Percentiles rank a stretch among this genome's conserved stretches.
phyloP scores from a whole-genome alignment of 2,888 invertebrate species.

The Orthonychiurus folsomi region DNA sequence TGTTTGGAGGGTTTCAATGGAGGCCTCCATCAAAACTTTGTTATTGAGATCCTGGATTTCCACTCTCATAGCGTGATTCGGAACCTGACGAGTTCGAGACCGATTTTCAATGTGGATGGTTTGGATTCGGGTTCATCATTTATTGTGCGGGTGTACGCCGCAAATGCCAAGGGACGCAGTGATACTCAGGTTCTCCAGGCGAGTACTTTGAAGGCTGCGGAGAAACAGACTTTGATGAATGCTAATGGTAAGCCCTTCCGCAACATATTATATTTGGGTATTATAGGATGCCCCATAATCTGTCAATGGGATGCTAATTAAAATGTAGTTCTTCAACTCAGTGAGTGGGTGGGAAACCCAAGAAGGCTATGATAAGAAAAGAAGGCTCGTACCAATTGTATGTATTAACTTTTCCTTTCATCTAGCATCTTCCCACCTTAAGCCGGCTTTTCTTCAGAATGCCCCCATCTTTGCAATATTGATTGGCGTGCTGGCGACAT shows the following conservation, averaged over 20 bases:
- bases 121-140: conserved; percentile 61
- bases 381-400: too few species aligned
- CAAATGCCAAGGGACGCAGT: conserved; percentile 64
- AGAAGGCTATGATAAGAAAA: too few species aligned
- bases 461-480: conserved; percentile 51
- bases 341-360: too few species aligned
- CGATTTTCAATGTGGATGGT: conserved; percentile 58
- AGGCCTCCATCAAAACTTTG: conserved; percentile 62
- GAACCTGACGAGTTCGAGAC: conserved; percentile 48
- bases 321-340: too few species aligned
- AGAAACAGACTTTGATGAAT: conserved; percentile 59
- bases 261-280: too few species aligned
- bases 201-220: conserved; percentile 63
- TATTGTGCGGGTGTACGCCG: conserved; percentile 59
- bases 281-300: too few species aligned
- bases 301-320: too few species aligned
- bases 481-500: conserved; percentile 50
- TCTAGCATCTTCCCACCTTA: conserved; percentile 32
- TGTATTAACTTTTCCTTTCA: conserved; percentile 8
- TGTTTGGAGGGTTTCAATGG: conserved; percentile 69
- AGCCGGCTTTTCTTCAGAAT: conserved; percentile 48
- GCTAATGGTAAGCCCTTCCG: conserved; percentile 27
- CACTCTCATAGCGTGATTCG: conserved; percentile 40
- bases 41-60: conserved; percentile 51
- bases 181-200: conserved; percentile 57